These are phyloP conservation scores for Vidua macroura DNA, from an alignment of 2,113 vertebrate genomes.

Conservation along the genomic window DNA sequence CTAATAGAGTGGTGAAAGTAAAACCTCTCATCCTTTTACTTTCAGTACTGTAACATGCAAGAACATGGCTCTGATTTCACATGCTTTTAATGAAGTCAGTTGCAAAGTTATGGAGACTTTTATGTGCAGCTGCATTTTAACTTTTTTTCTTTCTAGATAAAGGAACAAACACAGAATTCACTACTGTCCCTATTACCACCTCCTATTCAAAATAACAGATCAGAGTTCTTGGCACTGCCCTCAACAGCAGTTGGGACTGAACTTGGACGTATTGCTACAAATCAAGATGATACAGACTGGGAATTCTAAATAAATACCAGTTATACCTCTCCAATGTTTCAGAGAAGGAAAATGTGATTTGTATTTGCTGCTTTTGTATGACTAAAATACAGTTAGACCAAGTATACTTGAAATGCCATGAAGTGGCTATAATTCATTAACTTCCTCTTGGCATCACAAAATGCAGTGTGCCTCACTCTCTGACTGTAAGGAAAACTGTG, in stretches of 20 bases:
- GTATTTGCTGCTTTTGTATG: conserved; percentile 70
- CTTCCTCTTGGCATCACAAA: not conserved
- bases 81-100: not conserved
- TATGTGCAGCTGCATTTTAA: not conserved
- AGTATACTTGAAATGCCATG: conserved; percentile 74
- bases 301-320: conserved; percentile 69
- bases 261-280: conserved; percentile 26
- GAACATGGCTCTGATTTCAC: not conserved
- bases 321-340: conserved; percentile 63
- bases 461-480: not conserved
- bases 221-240: conserved; percentile 60
- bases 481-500: not conserved
- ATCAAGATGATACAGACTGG: conserved; percentile 63
- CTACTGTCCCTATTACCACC: conserved; percentile 89
- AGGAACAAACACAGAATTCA: conserved; percentile 84
- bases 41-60: not conserved
- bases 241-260: conserved; percentile 37
- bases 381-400: conserved; percentile 44
- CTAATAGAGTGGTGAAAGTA: not conserved
- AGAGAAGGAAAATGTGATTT: conserved; percentile 65
- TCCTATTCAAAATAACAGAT: conserved; percentile 76
- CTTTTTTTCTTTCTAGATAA: conserved; percentile 81
- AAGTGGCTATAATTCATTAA: conserved; percentile 18
- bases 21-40: not conserved
- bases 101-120: not conserved